Evolutionary conservation across 2,113 vertebrate genomes (phyloP).

Genomic region (Phylloscopus whistleri): DNA sequence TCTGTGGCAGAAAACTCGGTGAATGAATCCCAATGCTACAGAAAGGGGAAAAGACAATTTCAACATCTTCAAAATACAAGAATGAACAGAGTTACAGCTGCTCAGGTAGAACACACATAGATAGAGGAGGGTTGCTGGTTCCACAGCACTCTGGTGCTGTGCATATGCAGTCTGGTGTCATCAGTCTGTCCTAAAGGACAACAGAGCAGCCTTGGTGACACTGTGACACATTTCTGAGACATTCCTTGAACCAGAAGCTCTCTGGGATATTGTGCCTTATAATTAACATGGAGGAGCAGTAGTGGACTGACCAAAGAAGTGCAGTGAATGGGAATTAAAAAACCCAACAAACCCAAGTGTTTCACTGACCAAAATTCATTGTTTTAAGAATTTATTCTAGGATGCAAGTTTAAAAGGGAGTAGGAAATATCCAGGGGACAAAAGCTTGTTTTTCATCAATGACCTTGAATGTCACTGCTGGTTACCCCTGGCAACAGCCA

Average conservation of each 20-base stretch:
- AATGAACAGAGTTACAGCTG: background rate
- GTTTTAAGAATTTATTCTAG: background rate
- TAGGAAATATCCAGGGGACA: background rate
- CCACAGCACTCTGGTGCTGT: background rate
- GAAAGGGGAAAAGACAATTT: background rate
- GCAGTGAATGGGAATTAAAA: background rate
- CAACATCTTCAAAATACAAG: background rate
- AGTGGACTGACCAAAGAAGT: background rate
- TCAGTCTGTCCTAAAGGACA: background rate
- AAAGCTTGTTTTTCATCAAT: background rate
- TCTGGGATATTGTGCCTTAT: background rate
- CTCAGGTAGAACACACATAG: background rate
- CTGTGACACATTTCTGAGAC: background rate
- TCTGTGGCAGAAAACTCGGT: background rate
- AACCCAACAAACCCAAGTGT: background rate
- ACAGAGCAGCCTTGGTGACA: background rate
- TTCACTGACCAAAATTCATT: background rate
- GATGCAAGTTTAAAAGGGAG: background rate
- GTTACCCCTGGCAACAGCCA: constrained; percentile 17
- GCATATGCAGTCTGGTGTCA: background rate
- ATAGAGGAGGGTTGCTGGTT: background rate
- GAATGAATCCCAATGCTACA: background rate
- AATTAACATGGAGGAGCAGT: background rate
- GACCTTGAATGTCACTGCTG: background rate
- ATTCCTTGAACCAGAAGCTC: background rate